These are phyloP conservation scores for Coregonus ussuriensis DNA, from an alignment of 2,797 vertebrate genomes.

Conservation along the genomic window DNA sequence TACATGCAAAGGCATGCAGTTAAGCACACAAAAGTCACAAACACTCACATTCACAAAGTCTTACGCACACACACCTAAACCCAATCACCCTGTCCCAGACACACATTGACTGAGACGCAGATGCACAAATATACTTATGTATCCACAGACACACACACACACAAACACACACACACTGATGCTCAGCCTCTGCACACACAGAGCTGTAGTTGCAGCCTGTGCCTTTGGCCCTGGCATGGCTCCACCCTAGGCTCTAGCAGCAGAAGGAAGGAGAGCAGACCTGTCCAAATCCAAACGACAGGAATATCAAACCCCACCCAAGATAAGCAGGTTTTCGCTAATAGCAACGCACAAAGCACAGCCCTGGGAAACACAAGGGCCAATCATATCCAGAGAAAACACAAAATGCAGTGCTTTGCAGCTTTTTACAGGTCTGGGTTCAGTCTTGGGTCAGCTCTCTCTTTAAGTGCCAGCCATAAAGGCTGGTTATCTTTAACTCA, in stretches of 20 bases:
- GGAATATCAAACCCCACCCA: conserved; percentile 53
- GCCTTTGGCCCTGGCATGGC: conserved; percentile 41
- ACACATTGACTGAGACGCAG: no score
- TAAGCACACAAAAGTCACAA: conserved; percentile 1
- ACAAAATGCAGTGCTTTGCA: not conserved
- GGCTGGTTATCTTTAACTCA: not conserved
- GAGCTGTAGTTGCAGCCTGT: conserved; percentile 22
- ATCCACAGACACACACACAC: conserved; percentile 34
- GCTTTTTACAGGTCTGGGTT: conserved; percentile 24
- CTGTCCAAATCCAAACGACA: conserved; percentile 63
- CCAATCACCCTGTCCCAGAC: no score
- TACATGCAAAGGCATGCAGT: not conserved
- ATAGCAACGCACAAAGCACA: conserved; percentile 34
- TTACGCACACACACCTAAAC: conserved; percentile 8
- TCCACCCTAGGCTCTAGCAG: conserved; percentile 33
- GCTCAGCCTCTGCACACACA: conserved; percentile 32
- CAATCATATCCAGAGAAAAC: conserved; percentile 34
- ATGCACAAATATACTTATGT: conserved; percentile 3
- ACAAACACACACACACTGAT: conserved; percentile 31
- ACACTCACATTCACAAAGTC: no score
- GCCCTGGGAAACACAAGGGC: conserved; percentile 38
- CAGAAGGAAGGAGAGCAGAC: conserved; percentile 34
- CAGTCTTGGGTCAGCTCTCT: conserved; percentile 20
- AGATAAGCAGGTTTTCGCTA: conserved; percentile 53
- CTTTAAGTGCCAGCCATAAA: not conserved